Percentiles rank a stretch among this genome's conserved stretches.
Conservation (phyloP, 92 coral and sea anemone genomes). For the Scolanthus callimorphus region DNA sequence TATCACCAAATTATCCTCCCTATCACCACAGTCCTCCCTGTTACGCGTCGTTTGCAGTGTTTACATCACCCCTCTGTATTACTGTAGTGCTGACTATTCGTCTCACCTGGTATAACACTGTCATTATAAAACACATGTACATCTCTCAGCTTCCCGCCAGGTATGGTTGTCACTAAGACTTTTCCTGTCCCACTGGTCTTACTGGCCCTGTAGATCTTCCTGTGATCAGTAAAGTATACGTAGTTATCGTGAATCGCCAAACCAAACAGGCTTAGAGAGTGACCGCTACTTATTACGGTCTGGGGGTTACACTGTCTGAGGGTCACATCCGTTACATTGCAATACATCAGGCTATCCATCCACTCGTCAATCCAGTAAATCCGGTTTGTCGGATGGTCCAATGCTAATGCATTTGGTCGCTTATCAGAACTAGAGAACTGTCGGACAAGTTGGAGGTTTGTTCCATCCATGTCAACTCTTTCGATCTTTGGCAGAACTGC, state of each 20-base stretch:
- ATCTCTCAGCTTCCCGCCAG: conserved; percentile 15
- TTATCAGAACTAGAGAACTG: background rate
- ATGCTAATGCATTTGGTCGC: conserved; percentile 26
- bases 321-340: conserved; percentile 16
- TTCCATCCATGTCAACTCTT: conserved; percentile 54
- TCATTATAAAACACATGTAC: conserved; percentile 40
- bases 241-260: conserved; percentile 31
- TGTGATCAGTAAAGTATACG: conserved; percentile 64
- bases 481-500: conserved; percentile 37
- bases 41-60: too few relatives aligned
- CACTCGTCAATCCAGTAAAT: conserved; percentile 41
- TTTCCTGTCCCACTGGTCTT: conserved; percentile 11
- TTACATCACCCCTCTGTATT: too few relatives aligned
- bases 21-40: too few relatives aligned
- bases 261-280: conserved; percentile 32
- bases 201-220: background rate
- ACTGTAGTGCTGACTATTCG: too few relatives aligned
- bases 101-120: conserved; percentile 31
- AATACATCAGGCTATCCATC: conserved; percentile 5
- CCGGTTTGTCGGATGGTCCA: conserved; percentile 32
- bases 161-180: conserved; percentile 4
- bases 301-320: background rate
- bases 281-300: conserved; percentile 5
- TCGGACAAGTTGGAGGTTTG: conserved; percentile 12
- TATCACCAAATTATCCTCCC: too few relatives aligned